Evolutionary conservation across 2,113 vertebrate genomes (phyloP).

Genomic region (Irena cyanogastra): DNA sequence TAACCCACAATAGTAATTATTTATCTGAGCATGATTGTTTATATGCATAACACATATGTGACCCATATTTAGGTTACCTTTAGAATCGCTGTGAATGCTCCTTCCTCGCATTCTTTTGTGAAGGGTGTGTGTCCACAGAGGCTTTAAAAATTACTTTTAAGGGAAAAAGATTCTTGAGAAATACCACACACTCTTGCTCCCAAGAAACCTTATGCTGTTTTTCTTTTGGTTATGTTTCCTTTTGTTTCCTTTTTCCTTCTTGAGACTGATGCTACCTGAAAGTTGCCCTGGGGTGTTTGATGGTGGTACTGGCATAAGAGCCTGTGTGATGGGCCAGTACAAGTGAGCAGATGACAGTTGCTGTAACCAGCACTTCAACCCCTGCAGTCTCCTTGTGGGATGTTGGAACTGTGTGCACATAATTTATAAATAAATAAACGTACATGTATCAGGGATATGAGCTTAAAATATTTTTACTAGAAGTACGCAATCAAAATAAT

Average conservation of each 20-base stretch:
- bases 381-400: not conserved
- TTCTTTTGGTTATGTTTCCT: not conserved
- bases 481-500: not conserved
- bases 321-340: rapidly evolving
- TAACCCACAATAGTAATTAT: not conserved
- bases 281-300: not conserved
- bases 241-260: not conserved
- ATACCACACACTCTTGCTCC: not conserved
- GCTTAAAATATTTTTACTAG: not conserved
- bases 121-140: not conserved
- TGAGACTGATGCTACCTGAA: not conserved
- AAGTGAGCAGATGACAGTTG: not conserved
- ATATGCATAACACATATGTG: not conserved
- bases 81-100: not conserved
- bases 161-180: not conserved
- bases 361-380: not conserved
- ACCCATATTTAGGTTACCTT: not conserved
- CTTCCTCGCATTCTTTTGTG: not conserved
- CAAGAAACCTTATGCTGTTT: not conserved
- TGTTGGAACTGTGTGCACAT: not conserved
- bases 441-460: rapidly evolving
- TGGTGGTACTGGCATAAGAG: not conserved
- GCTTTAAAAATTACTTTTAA: not conserved
- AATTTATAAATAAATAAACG: not conserved
- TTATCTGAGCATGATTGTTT: not conserved